These are phyloP conservation scores for Cydia splendana DNA, from an alignment of 1,140 invertebrate genomes.

Conservation along the genomic window DNA sequence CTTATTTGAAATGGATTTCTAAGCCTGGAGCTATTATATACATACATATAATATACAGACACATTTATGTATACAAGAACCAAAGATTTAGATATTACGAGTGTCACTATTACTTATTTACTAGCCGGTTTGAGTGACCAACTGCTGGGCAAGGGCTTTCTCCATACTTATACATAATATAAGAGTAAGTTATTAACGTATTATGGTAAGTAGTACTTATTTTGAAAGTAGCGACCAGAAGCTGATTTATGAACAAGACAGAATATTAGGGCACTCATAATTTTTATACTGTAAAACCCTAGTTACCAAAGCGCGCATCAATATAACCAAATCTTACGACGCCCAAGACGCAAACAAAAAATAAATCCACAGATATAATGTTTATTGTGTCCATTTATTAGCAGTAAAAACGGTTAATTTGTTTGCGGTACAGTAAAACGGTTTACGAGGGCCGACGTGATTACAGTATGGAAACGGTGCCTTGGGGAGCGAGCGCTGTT, in stretches of 20 bases:
- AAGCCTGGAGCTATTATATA: no score
- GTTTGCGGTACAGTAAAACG: slow-evolving; percentile 68
- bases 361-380: slow-evolving; percentile 41
- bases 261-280: not conserved
- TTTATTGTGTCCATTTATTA: slow-evolving; percentile 59
- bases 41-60: no score
- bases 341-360: slow-evolving; percentile 32
- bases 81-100: no score
- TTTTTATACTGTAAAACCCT: not conserved
- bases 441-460: slow-evolving; percentile 64
- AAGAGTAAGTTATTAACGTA: no score
- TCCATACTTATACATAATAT: no score
- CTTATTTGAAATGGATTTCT: no score
- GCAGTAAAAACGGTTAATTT: slow-evolving; percentile 69
- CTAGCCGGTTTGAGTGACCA: no score
- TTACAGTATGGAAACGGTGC: slow-evolving; percentile 64
- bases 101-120: no score
- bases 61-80: no score
- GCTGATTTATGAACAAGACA: not conserved
- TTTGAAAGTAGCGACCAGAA: no score
- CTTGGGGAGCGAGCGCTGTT: slow-evolving; percentile 49
- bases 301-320: not conserved
- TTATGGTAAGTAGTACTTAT: no score
- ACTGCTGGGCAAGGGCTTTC: no score
- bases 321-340: slow-evolving; percentile 24